Percentiles rank a stretch among this genome's conserved stretches.
phyloP scores from a whole-genome alignment of 2,888 invertebrate genomes.

The Acleris emargana region DNA sequence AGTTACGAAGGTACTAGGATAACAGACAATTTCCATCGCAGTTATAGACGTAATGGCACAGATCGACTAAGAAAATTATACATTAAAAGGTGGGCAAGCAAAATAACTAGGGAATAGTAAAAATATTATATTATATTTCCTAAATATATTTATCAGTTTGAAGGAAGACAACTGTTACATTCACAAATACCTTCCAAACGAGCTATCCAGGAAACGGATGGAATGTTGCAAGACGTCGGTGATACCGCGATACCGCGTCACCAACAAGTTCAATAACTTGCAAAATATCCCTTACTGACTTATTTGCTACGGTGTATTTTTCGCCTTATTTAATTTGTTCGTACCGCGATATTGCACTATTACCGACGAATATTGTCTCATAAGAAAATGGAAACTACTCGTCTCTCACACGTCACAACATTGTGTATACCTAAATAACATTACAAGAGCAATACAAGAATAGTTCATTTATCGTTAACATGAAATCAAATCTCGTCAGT shows the following conservation, averaged over 20 bases:
- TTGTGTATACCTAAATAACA: no score
- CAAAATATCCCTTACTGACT: no score
- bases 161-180: constrained; percentile 56
- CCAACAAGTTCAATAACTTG: no score
- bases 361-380: neutral
- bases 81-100: constrained; percentile 63
- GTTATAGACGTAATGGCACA: constrained; percentile 61
- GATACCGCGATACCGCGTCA: no score
- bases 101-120: constrained; percentile 45
- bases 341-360: no score
- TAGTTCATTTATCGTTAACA: no score
- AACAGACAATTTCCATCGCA: neutral
- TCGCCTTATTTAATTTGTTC: no score
- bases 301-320: no score
- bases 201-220: constrained; percentile 19
- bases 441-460: no score
- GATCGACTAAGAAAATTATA: constrained; percentile 48
- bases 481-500: no score
- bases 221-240: constrained; percentile 24
- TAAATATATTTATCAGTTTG: constrained; percentile 46
- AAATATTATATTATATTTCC: constrained; percentile 43
- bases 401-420: no score
- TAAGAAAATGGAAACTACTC: constrained; percentile 25
- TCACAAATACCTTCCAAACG: constrained; percentile 13
- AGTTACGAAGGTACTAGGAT: no score